Base-by-base conservation (phyloP, 2,113 vertebrate species). In the Tinamus guttatus region DNA sequence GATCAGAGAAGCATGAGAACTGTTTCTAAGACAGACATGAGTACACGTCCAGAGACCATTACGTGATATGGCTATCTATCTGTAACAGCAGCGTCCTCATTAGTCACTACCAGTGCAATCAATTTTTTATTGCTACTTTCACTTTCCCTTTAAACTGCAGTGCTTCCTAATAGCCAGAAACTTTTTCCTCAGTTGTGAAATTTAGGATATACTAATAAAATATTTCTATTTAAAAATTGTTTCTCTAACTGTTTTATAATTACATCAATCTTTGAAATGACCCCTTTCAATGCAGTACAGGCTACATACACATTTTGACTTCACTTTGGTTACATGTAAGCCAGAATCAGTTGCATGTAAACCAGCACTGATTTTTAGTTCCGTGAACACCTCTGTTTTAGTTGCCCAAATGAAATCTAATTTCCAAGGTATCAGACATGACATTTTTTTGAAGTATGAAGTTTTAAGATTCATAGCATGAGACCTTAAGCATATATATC, bases 1-100 rank as follows among this genome's bases (percentile, higher is more conserved):
- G 19, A 16, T 5, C 1, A 1, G 19, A 63, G 54, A 6, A 18
- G 41, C 10, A 13, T 4, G 58, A 51, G 43, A 54, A 15, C 22
- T 17, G 0, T 13, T 34, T 63, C 59, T 73, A 45, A 3, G 25
- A 13, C 0, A 4, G 36, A 49, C 3, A 52, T 11, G 11, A 56
- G 20, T 9, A n/a, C 20, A 7, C 15, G 27, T 40, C 43, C 0
- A 1, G 70, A 24, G 30, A 30, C 36, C 15, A 12, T 21, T 58
- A 18, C 22, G 16, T 13, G 12, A 5, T 25, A 51, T 7, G 8
- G 3, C 3, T 52, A 14, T 41, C 40, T 41, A n/a, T 45, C n/a
- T 70, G 65, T 20, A 22, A 4, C 14, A 78, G n/a, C 32, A 47
- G 47, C 28, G 30, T 36, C 13, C 5, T 20, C 15, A 14, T 52